Conservation (phyloP, 2,797 vertebrate genomes). For the Siniperca scherzeri region DNA sequence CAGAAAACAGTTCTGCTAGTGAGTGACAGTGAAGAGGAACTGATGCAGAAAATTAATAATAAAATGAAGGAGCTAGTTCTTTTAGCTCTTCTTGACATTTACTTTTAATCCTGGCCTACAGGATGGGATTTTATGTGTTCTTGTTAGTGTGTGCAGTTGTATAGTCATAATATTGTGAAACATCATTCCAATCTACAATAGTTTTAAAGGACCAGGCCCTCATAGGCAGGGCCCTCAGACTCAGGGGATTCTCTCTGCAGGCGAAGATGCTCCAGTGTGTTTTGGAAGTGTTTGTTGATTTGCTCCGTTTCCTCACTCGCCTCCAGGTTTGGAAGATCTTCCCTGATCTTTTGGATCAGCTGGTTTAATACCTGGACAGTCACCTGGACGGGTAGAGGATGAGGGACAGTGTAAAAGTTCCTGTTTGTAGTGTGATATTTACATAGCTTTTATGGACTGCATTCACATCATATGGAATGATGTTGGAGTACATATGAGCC, state of each 20-base stretch:
- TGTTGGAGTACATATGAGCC: not conserved
- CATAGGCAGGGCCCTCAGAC: conserved; percentile 95
- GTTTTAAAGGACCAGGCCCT: conserved; percentile 94
- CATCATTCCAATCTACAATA: conserved; percentile 20
- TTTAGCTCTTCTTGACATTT: conserved; percentile 52
- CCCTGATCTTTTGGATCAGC: conserved; percentile 98
- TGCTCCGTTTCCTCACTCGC: conserved; percentile 98
- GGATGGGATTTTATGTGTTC: conserved; percentile 53
- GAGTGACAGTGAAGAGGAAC: conserved; percentile 31
- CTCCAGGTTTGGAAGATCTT: conserved; percentile 98
- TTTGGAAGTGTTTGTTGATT: conserved; percentile 99
- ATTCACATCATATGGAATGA: not conserved
- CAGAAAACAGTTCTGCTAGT: conserved; percentile 28
- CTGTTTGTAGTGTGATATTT: not conserved
- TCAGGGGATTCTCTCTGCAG: conserved; percentile 95
- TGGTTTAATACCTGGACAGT: conserved; percentile 98
- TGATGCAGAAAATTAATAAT: conserved; percentile 24
- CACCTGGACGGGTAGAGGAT: conserved; percentile 84
- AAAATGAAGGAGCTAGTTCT: conserved; percentile 33
- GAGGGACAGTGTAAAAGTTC: not conserved
- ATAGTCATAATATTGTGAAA: conserved; percentile 54
- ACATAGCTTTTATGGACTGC: not conserved
- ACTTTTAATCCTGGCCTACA: conserved; percentile 50
- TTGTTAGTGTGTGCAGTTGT: conserved; percentile 45
- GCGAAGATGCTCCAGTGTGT: conserved; percentile 98